phyloP scores from a whole-genome alignment of 1,140 invertebrate genomes.

The Philotrypesis tridentata region DNA sequence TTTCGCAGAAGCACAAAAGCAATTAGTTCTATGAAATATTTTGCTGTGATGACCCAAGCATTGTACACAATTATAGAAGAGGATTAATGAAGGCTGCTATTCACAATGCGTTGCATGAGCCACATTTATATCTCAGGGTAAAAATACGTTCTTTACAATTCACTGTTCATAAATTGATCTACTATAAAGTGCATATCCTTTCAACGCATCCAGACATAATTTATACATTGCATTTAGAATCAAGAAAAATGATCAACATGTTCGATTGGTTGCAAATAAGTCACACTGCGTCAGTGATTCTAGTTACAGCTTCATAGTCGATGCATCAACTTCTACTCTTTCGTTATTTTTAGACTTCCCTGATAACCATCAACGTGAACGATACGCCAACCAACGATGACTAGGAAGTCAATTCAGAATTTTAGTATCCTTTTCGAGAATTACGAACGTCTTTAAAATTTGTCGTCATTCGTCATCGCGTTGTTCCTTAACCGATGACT shows the following conservation, averaged over 20 bases:
- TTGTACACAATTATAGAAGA: slow-evolving; percentile 83
- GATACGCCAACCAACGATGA: slow-evolving; percentile 64
- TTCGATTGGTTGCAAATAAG: slow-evolving; percentile 91
- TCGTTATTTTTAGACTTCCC: slow-evolving; percentile 78
- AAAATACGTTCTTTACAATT: slow-evolving; percentile 14
- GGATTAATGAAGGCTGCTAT: slow-evolving; percentile 86
- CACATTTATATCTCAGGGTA: slow-evolving; percentile 85
- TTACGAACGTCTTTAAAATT: background rate
- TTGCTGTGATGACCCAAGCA: slow-evolving; percentile 81
- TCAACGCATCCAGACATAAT: slow-evolving; percentile 87
- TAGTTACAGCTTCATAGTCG: too few species aligned
- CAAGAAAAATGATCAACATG: slow-evolving; percentile 91
- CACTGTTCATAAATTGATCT: too few species aligned
- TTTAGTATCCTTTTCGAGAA: slow-evolving; percentile 83
- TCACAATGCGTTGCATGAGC: slow-evolving; percentile 87
- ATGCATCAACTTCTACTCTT: background rate
- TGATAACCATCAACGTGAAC: background rate
- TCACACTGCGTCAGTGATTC: too few species aligned
- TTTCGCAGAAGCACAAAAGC: slow-evolving; percentile 60
- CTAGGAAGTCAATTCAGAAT: slow-evolving; percentile 71
- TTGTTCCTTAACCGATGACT: slow-evolving; percentile 61
- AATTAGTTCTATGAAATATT: slow-evolving; percentile 80
- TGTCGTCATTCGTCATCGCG: background rate
- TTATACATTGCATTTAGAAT: slow-evolving; percentile 93
- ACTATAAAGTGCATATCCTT: too few species aligned